A percentile compares a stretch with the other conserved stretches of the same genome.
phyloP scores from a whole-genome alignment of 1,140 invertebrate species.

The Proales similis region DNA sequence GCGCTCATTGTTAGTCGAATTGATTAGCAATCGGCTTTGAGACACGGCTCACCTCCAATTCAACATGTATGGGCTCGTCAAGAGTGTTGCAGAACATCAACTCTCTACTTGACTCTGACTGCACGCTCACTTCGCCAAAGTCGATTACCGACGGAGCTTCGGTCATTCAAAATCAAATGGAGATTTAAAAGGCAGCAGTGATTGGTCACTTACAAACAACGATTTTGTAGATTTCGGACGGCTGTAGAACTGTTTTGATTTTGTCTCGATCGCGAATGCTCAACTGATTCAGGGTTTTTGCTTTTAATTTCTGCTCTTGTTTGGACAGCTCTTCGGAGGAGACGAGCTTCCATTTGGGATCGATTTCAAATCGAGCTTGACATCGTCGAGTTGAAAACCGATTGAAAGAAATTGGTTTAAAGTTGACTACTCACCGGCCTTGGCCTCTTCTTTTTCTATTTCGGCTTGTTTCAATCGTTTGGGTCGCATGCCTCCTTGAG shows the following conservation, averaged over 20 bases:
- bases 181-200: not conserved
- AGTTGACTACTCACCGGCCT: conserved; percentile 1
- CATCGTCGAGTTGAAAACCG: conserved; percentile 2
- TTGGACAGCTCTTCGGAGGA: conserved; percentile 8
- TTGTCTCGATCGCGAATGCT: conserved; percentile 45
- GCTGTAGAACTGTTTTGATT: conserved; percentile 47
- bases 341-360: conserved; percentile 36
- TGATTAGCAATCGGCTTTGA: not conserved
- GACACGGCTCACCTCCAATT: conserved; percentile 44
- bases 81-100: conserved; percentile 51
- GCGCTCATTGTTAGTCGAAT: too few species aligned
- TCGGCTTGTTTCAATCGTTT: conserved; percentile 1
- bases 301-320: conserved; percentile 31
- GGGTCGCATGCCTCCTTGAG: conserved; percentile 1
- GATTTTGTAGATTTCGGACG: conserved; percentile 49
- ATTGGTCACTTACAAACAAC: conserved; percentile 44
- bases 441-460: conserved; percentile 9
- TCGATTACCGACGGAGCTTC: conserved; percentile 49
- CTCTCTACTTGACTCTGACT: conserved; percentile 45
- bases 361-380: conserved; percentile 26
- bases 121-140: conserved; percentile 50
- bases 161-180: conserved; percentile 26
- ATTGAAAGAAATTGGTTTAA: not conserved
- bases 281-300: conserved; percentile 41
- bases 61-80: conserved; percentile 46